Evolutionary conservation across 2,113 vertebrate genomes (phyloP).

Genomic region (Nanorana parkeri): DNA sequence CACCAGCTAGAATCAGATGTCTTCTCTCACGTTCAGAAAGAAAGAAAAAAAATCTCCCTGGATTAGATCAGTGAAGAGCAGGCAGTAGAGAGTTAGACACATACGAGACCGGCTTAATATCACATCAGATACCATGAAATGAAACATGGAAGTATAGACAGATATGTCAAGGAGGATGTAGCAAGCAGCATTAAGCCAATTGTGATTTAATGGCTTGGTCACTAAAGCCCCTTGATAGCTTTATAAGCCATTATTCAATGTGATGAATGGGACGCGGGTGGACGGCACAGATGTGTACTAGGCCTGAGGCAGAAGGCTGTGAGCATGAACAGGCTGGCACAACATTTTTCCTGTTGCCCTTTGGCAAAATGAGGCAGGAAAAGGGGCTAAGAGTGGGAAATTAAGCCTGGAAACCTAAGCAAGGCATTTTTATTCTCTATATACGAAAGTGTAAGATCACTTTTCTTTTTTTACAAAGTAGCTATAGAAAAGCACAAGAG

Average conservation of each 20-base stretch:
- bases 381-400: too few species aligned
- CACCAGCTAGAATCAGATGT: constrained; percentile 24
- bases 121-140: not conserved
- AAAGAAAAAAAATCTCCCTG: not conserved
- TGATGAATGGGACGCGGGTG: not conserved
- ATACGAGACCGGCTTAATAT: constrained; percentile 15
- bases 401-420: too few species aligned
- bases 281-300: not conserved
- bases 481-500: too few species aligned
- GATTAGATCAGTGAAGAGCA: constrained; percentile 34
- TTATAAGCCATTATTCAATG: constrained; percentile 18
- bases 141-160: not conserved
- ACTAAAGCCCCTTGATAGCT: not conserved
- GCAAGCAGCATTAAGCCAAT: not conserved
- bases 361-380: too few species aligned
- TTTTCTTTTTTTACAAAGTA: too few species aligned
- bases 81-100: not conserved
- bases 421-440: too few species aligned
- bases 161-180: constrained; percentile 4
- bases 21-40: constrained; percentile 8
- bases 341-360: too few species aligned
- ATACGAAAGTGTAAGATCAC: too few species aligned
- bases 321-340: too few species aligned
- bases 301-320: too few species aligned
- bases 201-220: constrained; percentile 1